Base-by-base conservation (phyloP, 2,113 vertebrate species). In the Labeo rohita region DNA sequence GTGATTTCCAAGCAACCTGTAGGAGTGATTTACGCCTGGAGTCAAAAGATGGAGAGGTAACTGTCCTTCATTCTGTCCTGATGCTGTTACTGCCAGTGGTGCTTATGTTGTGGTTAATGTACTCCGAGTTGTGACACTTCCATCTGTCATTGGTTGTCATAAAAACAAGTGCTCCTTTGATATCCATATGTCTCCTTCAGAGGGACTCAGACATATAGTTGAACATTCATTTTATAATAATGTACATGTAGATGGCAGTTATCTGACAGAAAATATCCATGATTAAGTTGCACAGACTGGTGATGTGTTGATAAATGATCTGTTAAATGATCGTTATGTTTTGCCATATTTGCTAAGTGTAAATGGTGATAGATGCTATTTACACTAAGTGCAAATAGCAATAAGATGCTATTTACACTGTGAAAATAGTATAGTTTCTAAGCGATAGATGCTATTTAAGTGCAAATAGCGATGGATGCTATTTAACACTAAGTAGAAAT, bases 11-110 rank as follows among this genome's bases (percentile, higher is more conserved):
- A 91, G 98, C 97, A 88, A 97, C 96, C 0, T 99, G 98, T 94
- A 96, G 97, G 93, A 98, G 96, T 28, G 98, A 99, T 93, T 95
- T 99, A 90, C 95, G 95, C 59, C 95, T 99, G 95, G 97, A 99
- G 94, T 99, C 98, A 92, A 98, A 98, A 95, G 98, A 99, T 0
- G 98, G 98, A 95, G 98, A 98, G 97, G 98, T 99, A 90, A 90
- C 0, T 43, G 21, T 82, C 18, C 56, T 78, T 39, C 21, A 49
- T 50, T 74, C 16, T 49, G 23, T 49, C 2, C 59, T 85, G 56
- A 72, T 81, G 49, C 50, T 66, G 43, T 34, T 74, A 45, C 70
- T 59, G 54, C 52, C 11, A 56, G 28, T 52, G 16, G 28, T 73
- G 0, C 2, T 83, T 65, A 56, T 83, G 78, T 59, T 76, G 49